Evolutionary conservation across 2,888 invertebrate genomes (phyloP).

Genomic region (Dilophus febrilis): DNA sequence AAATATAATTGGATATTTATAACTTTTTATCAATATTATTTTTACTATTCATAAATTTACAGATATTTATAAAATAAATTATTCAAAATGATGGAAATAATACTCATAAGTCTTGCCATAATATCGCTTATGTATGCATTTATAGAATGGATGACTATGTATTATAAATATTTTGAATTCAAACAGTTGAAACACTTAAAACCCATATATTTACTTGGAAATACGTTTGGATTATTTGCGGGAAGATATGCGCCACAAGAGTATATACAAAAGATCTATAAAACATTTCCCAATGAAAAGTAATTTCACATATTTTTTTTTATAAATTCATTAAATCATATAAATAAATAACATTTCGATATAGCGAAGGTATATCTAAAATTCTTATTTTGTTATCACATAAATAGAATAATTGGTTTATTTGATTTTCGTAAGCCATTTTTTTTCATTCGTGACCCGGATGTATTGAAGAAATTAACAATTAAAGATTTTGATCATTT

Average conservation of each 20-base stretch:
- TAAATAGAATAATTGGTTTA: conserved; percentile 33
- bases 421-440: conserved; percentile 30
- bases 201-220: background rate
- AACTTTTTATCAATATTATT: no score
- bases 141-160: background rate
- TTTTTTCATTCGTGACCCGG: conserved; percentile 35
- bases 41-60: no score
- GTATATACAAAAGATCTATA: background rate
- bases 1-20: no score
- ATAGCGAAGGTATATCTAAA: background rate
- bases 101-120: no score
- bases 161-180: conserved; percentile 2
- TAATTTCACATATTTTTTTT: background rate
- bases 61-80: no score
- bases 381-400: background rate
- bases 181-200: background rate
- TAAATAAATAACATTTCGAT: background rate
- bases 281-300: conserved; percentile 2
- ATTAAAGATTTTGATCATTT: conserved; percentile 33
- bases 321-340: no score
- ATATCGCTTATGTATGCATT: background rate
- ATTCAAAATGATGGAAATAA: background rate
- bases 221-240: background rate
- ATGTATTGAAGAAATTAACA: conserved; percentile 34
- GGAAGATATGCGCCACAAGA: background rate